Evolutionary conservation across 2,113 vertebrate species (phyloP), one percentile per base, ranked within the genome.

Genomic region (Leptosomus discolor): DNA sequence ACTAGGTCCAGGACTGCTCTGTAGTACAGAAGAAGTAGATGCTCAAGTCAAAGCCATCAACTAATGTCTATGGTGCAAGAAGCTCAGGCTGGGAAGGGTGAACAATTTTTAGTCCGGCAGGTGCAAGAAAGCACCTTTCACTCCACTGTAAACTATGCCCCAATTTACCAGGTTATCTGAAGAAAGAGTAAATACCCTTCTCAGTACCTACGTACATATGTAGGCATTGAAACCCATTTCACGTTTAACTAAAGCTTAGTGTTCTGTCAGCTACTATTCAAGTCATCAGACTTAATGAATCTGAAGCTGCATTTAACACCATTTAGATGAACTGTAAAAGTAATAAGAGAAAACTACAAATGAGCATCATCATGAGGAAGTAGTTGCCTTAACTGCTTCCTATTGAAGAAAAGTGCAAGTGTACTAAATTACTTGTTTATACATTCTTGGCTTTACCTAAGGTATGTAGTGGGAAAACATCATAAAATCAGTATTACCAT

Each of bases 361-460:
- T 26, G 81, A 75, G 17, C 74, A 79, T 91, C 10, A 20, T 67
- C 48, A 65, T 21, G 65, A 83, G 57, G 37, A 75, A 93, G 39
- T 11, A 85, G 32, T 77, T 93, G 85, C 9, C 43, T 65, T 48
- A 68, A 48, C 36, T 76, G 30, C 61, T 91, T 93, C 85, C 64
- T 65, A 46, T 51, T 78, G 11, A 87, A 67, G 15, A 60, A 84
- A 95, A 96, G 86, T 94, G 86, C 89, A 97, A 89, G 45, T n/a
- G 15, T 70, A 84, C 24, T 73, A 50, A 63, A 71, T 67, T 64
- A 80, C 17, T 88, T 39, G 14, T 83, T 93, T 22, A 57, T 60
- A 91, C 65, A 76, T 90, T 94, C 86, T 79, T 91, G 45, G 69
- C 22, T 94, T 91, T 75, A 71, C 23, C 23, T 53, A 78, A 63